Conservation (phyloP, 2,113 vertebrate genomes). For the Syngnathoides biaculeatus region DNA sequence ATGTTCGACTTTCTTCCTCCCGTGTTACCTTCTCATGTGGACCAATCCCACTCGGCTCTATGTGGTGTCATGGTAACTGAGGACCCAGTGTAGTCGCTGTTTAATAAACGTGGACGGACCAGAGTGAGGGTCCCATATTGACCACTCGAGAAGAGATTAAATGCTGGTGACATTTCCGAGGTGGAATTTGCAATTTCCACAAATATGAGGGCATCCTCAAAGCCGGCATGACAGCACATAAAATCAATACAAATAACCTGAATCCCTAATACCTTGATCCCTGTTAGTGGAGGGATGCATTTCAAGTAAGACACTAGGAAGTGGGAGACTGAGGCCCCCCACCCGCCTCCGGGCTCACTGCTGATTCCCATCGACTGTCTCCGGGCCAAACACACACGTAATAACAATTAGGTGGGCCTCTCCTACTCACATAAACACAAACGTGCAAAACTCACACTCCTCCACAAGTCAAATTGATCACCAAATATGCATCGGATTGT, state of each 20-base stretch:
- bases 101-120: conserved; percentile 77
- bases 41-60: conserved; percentile 29
- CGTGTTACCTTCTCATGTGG: conserved; percentile 48
- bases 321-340: conserved; percentile 63
- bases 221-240: conserved; percentile 87
- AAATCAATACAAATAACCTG: conserved; percentile 99
- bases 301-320: conserved; percentile 80
- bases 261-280: conserved; percentile 99
- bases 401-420: conserved; percentile 82
- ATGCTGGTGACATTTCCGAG: conserved; percentile 95
- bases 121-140: conserved; percentile 79
- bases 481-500: conserved; percentile 6
- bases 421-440: conserved; percentile 47
- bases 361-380: conserved; percentile 83
- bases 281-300: conserved; percentile 87
- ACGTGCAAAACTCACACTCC: conserved; percentile 13
- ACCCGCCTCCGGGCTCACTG: conserved; percentile 55
- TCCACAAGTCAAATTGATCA: not conserved
- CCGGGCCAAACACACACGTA: conserved; percentile 72
- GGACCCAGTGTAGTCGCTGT: conserved; percentile 66
- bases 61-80: conserved; percentile 68
- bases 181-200: conserved; percentile 97
- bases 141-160: conserved; percentile 90
- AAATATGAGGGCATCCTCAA: conserved; percentile 90
- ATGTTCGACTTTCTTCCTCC: conserved; percentile 47